Percentiles rank a stretch among this genome's conserved stretches.
phyloP scores from a whole-genome alignment of 2,113 vertebrate genomes.

The Eupsittula cactorum region DNA sequence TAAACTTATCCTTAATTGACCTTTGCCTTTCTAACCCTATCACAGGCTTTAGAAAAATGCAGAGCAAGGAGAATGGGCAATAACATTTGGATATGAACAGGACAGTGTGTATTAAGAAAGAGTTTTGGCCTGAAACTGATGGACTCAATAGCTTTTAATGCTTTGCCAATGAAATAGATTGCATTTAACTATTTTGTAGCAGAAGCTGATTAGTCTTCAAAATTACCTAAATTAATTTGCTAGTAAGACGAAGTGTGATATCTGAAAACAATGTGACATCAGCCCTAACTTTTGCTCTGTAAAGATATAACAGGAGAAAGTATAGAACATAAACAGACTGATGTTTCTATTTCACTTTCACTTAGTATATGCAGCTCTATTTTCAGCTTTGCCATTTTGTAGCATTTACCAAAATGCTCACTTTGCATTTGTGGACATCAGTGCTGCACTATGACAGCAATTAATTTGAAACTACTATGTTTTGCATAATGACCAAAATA shows the following conservation, averaged over 20 bases:
- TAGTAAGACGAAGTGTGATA: not conserved
- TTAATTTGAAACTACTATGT: not conserved
- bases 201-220: not conserved
- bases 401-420: not conserved
- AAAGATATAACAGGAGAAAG: not conserved
- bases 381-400: not conserved
- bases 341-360: not conserved
- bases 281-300: not conserved
- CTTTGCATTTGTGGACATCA: not conserved
- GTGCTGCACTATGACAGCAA: not conserved
- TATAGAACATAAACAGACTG: not conserved
- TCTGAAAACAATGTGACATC: not conserved
- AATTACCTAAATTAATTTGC: not conserved
- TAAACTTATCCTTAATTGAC: constrained; percentile 43
- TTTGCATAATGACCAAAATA: not conserved
- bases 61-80: not conserved
- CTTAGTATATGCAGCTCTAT: not conserved
- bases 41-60: not conserved
- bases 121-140: constrained; percentile 16
- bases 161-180: constrained; percentile 1
- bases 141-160: not conserved
- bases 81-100: not conserved
- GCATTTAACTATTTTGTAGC: not conserved
- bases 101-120: not conserved
- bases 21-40: constrained; percentile 37